Evolutionary conservation across 2,113 vertebrate species (phyloP).

Genomic region (Polyodon spathula): DNA sequence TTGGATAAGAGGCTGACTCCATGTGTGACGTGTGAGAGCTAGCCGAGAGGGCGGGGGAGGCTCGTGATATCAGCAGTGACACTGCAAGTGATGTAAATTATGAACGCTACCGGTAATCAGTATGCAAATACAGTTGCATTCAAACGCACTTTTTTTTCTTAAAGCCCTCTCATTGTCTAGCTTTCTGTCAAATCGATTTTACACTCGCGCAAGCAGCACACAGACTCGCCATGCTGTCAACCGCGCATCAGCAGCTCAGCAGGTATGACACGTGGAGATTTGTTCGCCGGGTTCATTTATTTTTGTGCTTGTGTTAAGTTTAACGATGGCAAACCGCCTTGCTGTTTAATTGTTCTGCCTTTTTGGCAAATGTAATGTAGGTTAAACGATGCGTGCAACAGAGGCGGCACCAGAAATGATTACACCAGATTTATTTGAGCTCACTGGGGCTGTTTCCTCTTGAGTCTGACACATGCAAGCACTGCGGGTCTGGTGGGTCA

Average conservation of each 20-base stretch:
- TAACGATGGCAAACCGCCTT: too few species aligned
- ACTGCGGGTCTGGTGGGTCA: too few species aligned
- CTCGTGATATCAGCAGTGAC: conserved; percentile 14
- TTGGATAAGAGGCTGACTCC: conserved; percentile 13
- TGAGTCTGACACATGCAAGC: too few species aligned
- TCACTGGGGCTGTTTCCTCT: too few species aligned
- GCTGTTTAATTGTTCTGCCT: too few species aligned
- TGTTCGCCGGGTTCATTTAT: too few species aligned
- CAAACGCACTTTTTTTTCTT: not conserved
- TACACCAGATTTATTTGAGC: too few species aligned
- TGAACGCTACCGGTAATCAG: conserved; percentile 6
- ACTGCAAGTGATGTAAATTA: conserved; percentile 11
- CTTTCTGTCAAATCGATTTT: not conserved
- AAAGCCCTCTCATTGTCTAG: not conserved
- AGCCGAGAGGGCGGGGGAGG: conserved; percentile 26
- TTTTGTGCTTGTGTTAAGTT: too few species aligned
- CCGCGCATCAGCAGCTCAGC: conserved; percentile 33
- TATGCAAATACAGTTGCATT: not conserved
- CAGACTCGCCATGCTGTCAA: conserved; percentile 18
- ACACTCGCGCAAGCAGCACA: not conserved
- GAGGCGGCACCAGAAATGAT: too few species aligned
- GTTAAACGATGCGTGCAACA: too few species aligned
- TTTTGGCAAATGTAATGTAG: too few species aligned
- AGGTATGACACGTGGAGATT: conserved; percentile 35
- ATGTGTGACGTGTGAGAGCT: not conserved